A percentile compares a stretch with the other conserved stretches of the same genome.
Evolutionary conservation across 1,140 invertebrate genomes (phyloP).

Genomic region (Aphaenogaster floridana): DNA sequence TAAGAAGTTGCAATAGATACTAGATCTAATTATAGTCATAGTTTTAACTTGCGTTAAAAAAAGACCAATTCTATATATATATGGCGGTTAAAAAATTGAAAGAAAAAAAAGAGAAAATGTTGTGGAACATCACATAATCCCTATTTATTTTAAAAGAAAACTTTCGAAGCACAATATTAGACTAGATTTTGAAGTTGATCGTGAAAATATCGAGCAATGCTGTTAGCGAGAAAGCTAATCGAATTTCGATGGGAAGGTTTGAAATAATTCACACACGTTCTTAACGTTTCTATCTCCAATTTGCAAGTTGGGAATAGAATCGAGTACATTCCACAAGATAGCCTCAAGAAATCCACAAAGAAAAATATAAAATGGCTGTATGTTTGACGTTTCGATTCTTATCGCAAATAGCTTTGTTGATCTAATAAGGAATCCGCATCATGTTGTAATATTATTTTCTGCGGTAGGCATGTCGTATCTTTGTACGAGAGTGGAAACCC

Average conservation of each 20-base stretch:
- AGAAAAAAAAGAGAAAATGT: background rate
- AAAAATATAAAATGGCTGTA: background rate
- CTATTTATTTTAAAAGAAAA: slow-evolving; percentile 16
- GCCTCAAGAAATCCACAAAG: background rate
- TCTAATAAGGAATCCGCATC: slow-evolving; percentile 13
- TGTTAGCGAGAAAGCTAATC: background rate
- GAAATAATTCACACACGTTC: slow-evolving; percentile 44
- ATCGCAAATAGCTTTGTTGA: slow-evolving; percentile 18
- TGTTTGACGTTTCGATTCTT: background rate
- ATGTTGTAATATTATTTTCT: slow-evolving; percentile 27
- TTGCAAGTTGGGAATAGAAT: slow-evolving; percentile 24
- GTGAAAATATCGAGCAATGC: slow-evolving; percentile 9
- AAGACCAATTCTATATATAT: background rate
- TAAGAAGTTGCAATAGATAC: background rate
- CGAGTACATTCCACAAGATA: background rate
- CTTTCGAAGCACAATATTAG: slow-evolving; percentile 13
- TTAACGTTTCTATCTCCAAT: background rate
- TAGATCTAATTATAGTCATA: background rate
- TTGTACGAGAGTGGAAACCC: slow-evolving; percentile 2
- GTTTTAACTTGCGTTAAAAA: background rate
- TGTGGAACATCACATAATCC: background rate
- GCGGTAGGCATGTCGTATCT: slow-evolving; percentile 22
- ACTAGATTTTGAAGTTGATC: slow-evolving; percentile 15
- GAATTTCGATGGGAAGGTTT: slow-evolving; percentile 22
- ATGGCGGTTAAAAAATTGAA: background rate